phyloP scores from a whole-genome alignment of 2,888 invertebrate species.

The Troides aeacus region DNA sequence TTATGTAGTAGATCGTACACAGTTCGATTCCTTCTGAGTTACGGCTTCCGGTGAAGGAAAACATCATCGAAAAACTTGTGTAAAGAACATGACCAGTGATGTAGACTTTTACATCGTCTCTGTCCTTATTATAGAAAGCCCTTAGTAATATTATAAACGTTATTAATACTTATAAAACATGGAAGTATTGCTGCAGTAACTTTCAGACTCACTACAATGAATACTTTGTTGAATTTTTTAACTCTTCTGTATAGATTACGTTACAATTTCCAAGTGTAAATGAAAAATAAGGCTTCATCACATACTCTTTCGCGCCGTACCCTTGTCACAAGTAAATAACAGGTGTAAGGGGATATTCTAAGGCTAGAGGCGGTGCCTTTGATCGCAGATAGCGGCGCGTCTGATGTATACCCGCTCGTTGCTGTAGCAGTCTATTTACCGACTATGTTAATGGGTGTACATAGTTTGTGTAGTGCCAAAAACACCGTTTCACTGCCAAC shows the following conservation, averaged over 20 bases:
- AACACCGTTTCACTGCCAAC: conserved; percentile 51
- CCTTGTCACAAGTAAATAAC: conserved; percentile 26
- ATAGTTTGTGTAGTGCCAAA: conserved; percentile 51
- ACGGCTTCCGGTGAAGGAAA: too few species aligned
- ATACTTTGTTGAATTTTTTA: neutral
- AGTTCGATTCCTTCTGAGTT: too few species aligned
- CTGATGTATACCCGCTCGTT: conserved; percentile 37
- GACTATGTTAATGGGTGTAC: conserved; percentile 45
- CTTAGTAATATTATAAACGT: too few species aligned
- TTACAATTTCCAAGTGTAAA: neutral
- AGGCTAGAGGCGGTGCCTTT: conserved; percentile 38
- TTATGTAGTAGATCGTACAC: too few species aligned
- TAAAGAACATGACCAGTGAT: too few species aligned
- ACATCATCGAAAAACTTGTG: too few species aligned
- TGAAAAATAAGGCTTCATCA: neutral
- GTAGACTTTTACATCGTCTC: too few species aligned
- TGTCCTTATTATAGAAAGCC: too few species aligned
- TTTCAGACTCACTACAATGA: too few species aligned
- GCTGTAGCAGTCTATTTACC: conserved; percentile 40
- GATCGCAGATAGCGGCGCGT: conserved; percentile 46
- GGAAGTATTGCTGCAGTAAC: too few species aligned
- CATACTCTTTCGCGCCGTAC: conserved; percentile 13
- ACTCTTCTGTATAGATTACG: neutral
- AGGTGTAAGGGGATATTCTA: conserved; percentile 26
- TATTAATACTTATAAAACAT: too few species aligned